Base-by-base conservation (phyloP, 1,140 invertebrate species). In the Akabosia matsudoensis region DNA sequence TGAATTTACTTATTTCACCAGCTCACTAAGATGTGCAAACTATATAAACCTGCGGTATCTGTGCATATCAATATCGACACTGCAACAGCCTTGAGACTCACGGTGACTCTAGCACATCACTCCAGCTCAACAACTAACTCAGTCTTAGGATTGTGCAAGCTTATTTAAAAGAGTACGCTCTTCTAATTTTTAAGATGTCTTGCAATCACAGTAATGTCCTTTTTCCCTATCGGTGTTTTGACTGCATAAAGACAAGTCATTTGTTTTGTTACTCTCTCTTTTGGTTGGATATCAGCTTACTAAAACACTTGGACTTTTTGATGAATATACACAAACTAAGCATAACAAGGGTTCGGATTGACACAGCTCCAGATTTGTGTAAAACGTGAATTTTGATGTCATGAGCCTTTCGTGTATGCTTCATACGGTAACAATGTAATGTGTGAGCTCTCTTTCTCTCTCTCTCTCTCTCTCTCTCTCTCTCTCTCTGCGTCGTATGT, bases 301-400 rank as follows among this genome's bases (percentile, higher is more conserved):
- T 24, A 56, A 56, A 56, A 56, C 54, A 56, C 24, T 16, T 22
- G 22, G 4, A 7, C n/a, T 56, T 16, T 13, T 56, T 56, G 54
- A 56, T 45, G 7, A 18, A n/a, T n/a, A n/a, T n/a, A n/a, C n/a
- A n/a, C n/a, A n/a, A n/a, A n/a, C n/a, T n/a, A n/a, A n/a, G 3
- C 54, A 56, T 13, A 56, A 56, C 13, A 56, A 56, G 54, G 54
- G n/a, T 13, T 56, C 10, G 24, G 54, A 56, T 24, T 56, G 54
- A 56, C 13, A 56, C n/a, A 56, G 54, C 54, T 56, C 54, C 24
- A 56, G 54, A 56, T 56, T 56, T 56, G 54, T 56, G 54, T 56
- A 56, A 56, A 56, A 56, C 22, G 54, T 56, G 54, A 56, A 56
- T 56, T 56, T n/a, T 56, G 24, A 56, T 56, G 54, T 56, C 54